phyloP scores from a whole-genome alignment of 2,888 invertebrate genomes.

The Eristalis arbustorum region DNA sequence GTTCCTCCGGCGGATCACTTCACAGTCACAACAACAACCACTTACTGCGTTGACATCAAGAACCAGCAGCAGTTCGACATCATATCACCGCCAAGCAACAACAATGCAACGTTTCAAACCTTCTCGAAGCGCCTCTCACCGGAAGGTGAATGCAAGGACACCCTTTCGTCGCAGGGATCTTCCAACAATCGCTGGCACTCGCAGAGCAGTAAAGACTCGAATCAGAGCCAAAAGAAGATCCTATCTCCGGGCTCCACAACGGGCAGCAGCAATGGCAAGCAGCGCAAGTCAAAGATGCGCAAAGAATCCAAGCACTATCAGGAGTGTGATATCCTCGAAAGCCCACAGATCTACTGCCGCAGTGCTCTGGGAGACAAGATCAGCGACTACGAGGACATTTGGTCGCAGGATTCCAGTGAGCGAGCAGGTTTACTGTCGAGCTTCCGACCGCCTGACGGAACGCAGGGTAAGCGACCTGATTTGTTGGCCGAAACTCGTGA shows the following conservation, averaged over 20 bases:
- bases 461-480: slow-evolving; percentile 81
- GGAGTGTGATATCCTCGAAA: slow-evolving; percentile 92
- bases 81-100: slow-evolving; percentile 77
- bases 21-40: slow-evolving; percentile 92
- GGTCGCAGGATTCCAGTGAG: slow-evolving; percentile 86
- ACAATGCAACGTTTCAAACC: slow-evolving; percentile 81
- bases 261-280: slow-evolving; percentile 80
- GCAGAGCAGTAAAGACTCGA: slow-evolving; percentile 82
- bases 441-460: slow-evolving; percentile 77
- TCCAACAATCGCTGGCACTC: slow-evolving; percentile 78
- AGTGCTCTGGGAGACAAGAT: slow-evolving; percentile 95
- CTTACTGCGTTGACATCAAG: slow-evolving; percentile 84
- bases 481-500: slow-evolving; percentile 83
- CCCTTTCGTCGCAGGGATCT: slow-evolving; percentile 85
- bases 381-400: slow-evolving; percentile 97
- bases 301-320: slow-evolving; percentile 87
- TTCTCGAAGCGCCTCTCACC: slow-evolving; percentile 87
- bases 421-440: slow-evolving; percentile 82
- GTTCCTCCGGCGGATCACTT: slow-evolving; percentile 84
- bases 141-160: slow-evolving; percentile 83
- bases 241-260: slow-evolving; percentile 78
- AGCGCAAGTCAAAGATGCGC: slow-evolving; percentile 81
- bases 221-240: slow-evolving; percentile 81
- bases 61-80: slow-evolving; percentile 77
- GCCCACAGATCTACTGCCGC: slow-evolving; percentile 90